phyloP scores from a whole-genome alignment of 1,140 invertebrate genomes.

The Drosophila ohnishii region DNA sequence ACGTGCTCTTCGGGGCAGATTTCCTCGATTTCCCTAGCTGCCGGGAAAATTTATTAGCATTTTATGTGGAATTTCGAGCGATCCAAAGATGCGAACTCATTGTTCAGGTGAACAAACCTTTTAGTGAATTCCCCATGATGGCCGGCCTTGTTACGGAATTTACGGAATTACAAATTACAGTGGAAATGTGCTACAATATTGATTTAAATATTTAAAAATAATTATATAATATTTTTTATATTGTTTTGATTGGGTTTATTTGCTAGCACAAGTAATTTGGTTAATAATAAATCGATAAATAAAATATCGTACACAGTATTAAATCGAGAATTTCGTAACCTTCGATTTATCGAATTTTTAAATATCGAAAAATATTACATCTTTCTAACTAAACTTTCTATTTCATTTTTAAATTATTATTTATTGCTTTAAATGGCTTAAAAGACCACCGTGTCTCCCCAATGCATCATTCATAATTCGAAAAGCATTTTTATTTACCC shows the following conservation, averaged over 20 bases:
- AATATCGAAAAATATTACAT: too few species aligned
- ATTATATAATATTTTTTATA: background rate
- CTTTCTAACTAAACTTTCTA: background rate
- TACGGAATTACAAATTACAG: slow-evolving; percentile 24
- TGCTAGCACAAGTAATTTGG: background rate
- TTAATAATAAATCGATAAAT: too few species aligned
- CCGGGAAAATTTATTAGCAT: slow-evolving; percentile 15
- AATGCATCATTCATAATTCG: slow-evolving; percentile 58
- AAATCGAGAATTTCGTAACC: background rate
- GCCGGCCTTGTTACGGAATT: slow-evolving; percentile 42
- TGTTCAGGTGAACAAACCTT: slow-evolving; percentile 40
- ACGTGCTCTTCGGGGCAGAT: slow-evolving; percentile 25
- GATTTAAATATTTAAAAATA: background rate
- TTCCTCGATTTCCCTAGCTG: slow-evolving; percentile 9
- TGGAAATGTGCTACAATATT: background rate
- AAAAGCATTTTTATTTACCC: slow-evolving; percentile 59
- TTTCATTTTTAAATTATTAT: background rate
- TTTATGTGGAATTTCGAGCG: slow-evolving; percentile 12
- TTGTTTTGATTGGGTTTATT: background rate
- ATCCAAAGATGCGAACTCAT: slow-evolving; percentile 14
- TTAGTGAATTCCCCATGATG: slow-evolving; percentile 23
- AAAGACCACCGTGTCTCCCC: slow-evolving; percentile 9
- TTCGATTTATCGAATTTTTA: too few species aligned
- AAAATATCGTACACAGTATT: too few species aligned
- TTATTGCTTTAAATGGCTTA: background rate